Evolutionary conservation across 2,797 vertebrate genomes (phyloP), one percentile per base, ranked within the genome.

Genomic region (Synaphobranchus kaupii): DNA sequence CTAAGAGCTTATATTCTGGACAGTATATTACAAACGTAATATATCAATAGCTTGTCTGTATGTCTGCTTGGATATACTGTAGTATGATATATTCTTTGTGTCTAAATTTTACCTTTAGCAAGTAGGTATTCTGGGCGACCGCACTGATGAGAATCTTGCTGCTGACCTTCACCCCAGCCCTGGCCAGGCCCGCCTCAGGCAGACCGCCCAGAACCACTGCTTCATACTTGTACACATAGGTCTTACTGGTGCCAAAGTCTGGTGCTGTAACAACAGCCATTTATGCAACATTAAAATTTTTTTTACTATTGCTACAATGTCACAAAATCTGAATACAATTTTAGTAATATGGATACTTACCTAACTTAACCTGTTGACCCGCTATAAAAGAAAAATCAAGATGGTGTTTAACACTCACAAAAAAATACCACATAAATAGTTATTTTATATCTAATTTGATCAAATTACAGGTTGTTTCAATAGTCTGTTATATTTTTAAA

Each of bases 161-260:
- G 85, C 50, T 93, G 87, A 97, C 86, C 95, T 96, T 96, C 8
- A 98, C 89, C 47, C 96, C 96, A 83, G 96, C 91, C 90, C 95
- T 95, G 85, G 95, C 94, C 89, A 97, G 92, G 90, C 94, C 96
- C 80, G 94, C 90, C 80, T 97, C 95, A 86, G 95, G 95, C 82
- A 97, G 91, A 84, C 96, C 95, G 0, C 94, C 94, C 91, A 95
- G 68, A 0, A 96, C 85, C 10, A 88, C 0, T 48, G 92, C 95
- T 86, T 96, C 95, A 95, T 97, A 97, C n/a, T 95, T 94, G 93
- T 96, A 96, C 47, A 92, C 88, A 22, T 94, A 95, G 84, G 94
- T 96, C 85, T 94, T 95, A 89, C 92, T 92, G 1, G 13, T 0
- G 17, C 86, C 86, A 90, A 96, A 96, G 17, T 95, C 91, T 71